phyloP scores from a whole-genome alignment of 2,888 invertebrate species.

The Leptopilina syphax region DNA sequence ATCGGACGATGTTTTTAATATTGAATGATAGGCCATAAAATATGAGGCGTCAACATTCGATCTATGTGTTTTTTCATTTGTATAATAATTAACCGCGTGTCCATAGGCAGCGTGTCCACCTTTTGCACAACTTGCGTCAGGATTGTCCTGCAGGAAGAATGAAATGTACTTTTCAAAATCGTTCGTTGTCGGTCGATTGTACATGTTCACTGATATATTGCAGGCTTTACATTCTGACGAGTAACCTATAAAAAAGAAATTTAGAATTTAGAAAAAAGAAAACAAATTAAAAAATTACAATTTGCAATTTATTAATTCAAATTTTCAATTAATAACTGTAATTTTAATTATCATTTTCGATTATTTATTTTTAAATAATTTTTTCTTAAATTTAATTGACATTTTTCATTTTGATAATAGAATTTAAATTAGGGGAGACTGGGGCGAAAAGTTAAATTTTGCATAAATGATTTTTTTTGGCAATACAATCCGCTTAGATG shows the following conservation, averaged over 20 bases:
- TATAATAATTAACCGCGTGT: slow-evolving; percentile 83
- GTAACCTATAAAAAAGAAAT: neutral
- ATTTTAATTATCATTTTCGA: no score
- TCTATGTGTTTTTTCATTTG: slow-evolving; percentile 71
- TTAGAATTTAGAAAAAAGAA: no score
- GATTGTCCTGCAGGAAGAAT: slow-evolving; percentile 91
- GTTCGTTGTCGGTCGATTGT: slow-evolving; percentile 80
- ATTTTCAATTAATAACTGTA: no score
- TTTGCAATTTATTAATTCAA: no score
- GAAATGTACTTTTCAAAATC: slow-evolving; percentile 87
- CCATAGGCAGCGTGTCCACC: slow-evolving; percentile 92
- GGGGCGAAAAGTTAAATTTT: no score
- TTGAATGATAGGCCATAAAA: slow-evolving; percentile 97
- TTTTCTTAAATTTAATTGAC: no score
- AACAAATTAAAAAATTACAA: no score
- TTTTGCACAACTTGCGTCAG: slow-evolving; percentile 85
- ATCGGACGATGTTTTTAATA: slow-evolving; percentile 92
- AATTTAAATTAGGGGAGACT: no score
- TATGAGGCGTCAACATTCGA: slow-evolving; percentile 86
- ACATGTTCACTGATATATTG: slow-evolving; percentile 76
- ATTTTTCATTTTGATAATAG: no score
- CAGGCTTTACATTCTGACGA: slow-evolving; percentile 72
- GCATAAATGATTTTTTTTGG: no score
- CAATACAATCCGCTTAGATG: no score
- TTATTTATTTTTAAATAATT: no score